Evolutionary conservation across 2,113 vertebrate genomes (phyloP), one percentile per base, ranked within the genome.

Genomic region (Nothobranchius furzeri): DNA sequence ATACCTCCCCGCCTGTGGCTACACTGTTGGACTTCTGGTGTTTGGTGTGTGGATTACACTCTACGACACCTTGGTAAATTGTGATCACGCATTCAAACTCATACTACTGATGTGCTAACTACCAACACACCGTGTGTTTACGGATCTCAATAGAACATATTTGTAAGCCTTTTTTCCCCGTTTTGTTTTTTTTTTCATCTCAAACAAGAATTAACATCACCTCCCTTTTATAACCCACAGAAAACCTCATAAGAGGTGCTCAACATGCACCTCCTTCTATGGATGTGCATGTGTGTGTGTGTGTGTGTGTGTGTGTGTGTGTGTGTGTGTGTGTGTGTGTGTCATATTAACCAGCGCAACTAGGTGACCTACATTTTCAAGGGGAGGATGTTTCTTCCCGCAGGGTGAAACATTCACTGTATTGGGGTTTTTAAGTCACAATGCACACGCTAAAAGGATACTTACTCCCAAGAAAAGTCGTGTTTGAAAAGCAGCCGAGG

Each of bases 291-390:
- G 20, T 20, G 20, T 20, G 20, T 24, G 20, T 17, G 15, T 15
- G 13, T 15, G 13, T 15, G 13, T 5, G 2, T 37, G 3, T 2
- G 25, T 68, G 70, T 75, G 68, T 76, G 77, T 54, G 67, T 72
- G 60, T 17, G 12, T 2, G 47, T 75, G 25, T 68, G 70, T 75
- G 68, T 76, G 77, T 54, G 67, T 72, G 60, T 17, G 12, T 2
- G 47, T 75, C 20, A 64, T 30, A 73, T 81, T 82, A 86, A 85
- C 79, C 81, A 61, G 25, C 87, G 87, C 79, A 90, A 83, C 79
- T 91, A 81, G 89, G 88, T 91, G 84, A 91, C 89, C 88, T 81
- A 74, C 73, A 90, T 90, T 71, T 88, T 86, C 73, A 75, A 82
- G 82, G 77, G 53, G 80, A 87, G 68, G 66, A 73, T 69, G 79